Evolutionary conservation across 1,140 invertebrate genomes (phyloP).

Genomic region (Helicoverpa armigera): DNA sequence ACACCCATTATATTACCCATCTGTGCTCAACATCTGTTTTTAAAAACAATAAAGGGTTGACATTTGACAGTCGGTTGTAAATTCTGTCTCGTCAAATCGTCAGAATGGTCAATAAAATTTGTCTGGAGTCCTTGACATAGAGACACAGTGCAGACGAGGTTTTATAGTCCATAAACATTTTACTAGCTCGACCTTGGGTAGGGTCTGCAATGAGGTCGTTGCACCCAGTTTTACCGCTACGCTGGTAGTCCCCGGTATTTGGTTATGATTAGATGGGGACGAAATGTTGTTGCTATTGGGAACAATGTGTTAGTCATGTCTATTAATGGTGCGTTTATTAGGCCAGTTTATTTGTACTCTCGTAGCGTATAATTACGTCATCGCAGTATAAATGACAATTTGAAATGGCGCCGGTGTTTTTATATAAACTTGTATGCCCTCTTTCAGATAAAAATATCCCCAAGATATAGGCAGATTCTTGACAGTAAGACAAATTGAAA

Average conservation of each 20-base stretch:
- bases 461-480: not conserved
- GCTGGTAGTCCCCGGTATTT: conserved; percentile 46
- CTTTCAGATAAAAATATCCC: not conserved
- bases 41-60: conserved; percentile 58
- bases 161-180: conserved; percentile 87
- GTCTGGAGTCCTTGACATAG: conserved; percentile 83
- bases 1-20: not conserved
- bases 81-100: conserved; percentile 60
- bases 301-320: conserved; percentile 14
- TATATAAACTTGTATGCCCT: not conserved
- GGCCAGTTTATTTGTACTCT: not conserved
- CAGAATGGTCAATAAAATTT: conserved; percentile 73
- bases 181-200: conserved; percentile 84
- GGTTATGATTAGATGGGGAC: conserved; percentile 50
- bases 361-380: not conserved
- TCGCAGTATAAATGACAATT: not conserved
- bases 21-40: conserved; percentile 46
- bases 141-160: conserved; percentile 82
- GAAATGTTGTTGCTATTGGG: conserved; percentile 17
- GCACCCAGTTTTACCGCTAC: conserved; percentile 76
- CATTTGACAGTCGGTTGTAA: conserved; percentile 58
- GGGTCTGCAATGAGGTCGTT: conserved; percentile 84
- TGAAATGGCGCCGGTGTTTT: not conserved
- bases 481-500: conserved; percentile 2
- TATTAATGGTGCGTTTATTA: conserved; percentile 6